Base-by-base conservation (phyloP, 2,113 vertebrate genomes). In the Chelonoidis abingdonii region DNA sequence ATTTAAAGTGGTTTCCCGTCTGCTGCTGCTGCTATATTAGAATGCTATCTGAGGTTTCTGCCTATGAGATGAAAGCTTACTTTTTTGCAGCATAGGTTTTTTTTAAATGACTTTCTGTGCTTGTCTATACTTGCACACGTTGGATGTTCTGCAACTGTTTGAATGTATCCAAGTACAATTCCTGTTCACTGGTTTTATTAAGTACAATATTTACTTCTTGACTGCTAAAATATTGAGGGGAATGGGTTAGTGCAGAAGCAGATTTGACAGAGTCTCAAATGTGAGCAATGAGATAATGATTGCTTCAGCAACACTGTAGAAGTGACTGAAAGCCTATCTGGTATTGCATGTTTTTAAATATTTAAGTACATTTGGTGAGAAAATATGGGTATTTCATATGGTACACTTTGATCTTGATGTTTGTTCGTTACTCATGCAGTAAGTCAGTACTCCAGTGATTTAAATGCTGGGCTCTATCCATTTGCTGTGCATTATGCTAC, bases 81-180 rank as follows among this genome's bases (percentile, higher is more conserved):
- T n/a, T 8, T 4, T 76, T 76, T 76, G 41, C 22, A 47, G 41
- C 41, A 44, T 76, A 27, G 24, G 11, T 76, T 44, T 44, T 44
- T 38, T 38, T 41, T 27, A 8, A 9, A 76, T 47, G 24, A 44
- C 14, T 10, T 38, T 69, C 17, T 72, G 8, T 38, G 65, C 21
- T 29, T 82, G 25, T 35, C 41, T 56, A 6, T 44, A 79, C 22
- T 4, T 14, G 13, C 11, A 5, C 38, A 62, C 27, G 3, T 19
- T 27, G 38, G 31, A 2, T 38, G 22, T 41, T 65, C 19, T 10
- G 4, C 8, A 38, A 44, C 41, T 84, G 53, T 56, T 50, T 11
- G 21, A 50, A 47, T 2, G 3, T 72, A 10, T 27, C 22, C 13
- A 8, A 3, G 24, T 0, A 1, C 54, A 35, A 4, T 62, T 72